Evolutionary conservation across 2,797 vertebrate genomes (phyloP).

Genomic region (Centropyge bicolor): DNA sequence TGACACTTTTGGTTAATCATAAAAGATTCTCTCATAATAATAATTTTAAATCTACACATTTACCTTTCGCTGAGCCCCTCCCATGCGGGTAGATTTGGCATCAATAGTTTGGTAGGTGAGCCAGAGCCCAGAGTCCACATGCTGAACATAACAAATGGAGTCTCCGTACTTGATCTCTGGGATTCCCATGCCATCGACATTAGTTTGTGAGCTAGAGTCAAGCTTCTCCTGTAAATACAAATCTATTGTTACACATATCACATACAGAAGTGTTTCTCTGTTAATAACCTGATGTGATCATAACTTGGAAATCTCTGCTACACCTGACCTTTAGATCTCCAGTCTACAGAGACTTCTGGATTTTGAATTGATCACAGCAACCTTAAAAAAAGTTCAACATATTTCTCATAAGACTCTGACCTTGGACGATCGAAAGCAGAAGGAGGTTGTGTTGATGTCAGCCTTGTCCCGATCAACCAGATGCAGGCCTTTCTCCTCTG

Average conservation of each 20-base stretch:
- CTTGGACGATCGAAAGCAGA: conserved; percentile 95
- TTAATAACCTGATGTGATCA: background rate
- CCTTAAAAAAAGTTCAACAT: background rate
- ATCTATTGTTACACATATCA: background rate
- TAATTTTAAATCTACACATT: background rate
- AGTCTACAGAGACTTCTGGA: background rate
- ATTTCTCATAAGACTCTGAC: conserved; percentile 74
- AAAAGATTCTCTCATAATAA: background rate
- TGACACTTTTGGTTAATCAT: background rate
- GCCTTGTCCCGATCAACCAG: conserved; percentile 92
- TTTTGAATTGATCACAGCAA: background rate
- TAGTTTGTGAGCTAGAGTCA: conserved; percentile 85
- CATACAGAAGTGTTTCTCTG: background rate
- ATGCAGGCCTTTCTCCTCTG: conserved; percentile 90
- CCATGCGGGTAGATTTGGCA: conserved; percentile 88
- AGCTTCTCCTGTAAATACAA: conserved; percentile 86
- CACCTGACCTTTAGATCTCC: background rate
- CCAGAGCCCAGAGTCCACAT: conserved; percentile 93
- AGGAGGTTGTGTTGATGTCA: conserved; percentile 91
- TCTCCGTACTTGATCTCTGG: conserved; percentile 97
- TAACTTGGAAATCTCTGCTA: background rate
- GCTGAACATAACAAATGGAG: conserved; percentile 94
- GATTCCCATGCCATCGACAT: conserved; percentile 91
- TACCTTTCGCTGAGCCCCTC: conserved; percentile 90
- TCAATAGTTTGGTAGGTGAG: conserved; percentile 93